phyloP scores from a whole-genome alignment of 2,888 invertebrate species.

The Metopia argyrocephala region DNA sequence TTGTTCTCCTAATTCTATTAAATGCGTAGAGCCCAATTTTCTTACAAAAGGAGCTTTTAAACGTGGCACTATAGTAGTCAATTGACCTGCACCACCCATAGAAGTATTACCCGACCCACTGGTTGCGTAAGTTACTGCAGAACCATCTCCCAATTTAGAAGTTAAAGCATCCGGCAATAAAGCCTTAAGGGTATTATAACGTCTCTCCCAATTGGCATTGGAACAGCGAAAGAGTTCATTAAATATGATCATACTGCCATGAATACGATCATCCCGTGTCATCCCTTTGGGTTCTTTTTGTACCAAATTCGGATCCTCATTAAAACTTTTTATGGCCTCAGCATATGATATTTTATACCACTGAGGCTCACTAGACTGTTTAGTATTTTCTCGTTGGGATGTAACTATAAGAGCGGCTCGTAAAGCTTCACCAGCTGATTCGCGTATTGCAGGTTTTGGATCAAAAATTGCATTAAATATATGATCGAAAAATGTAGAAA shows the following conservation, averaged over 20 bases:
- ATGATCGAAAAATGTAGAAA: slow-evolving; percentile 94
- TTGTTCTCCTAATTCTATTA: slow-evolving; percentile 73
- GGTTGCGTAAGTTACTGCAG: slow-evolving; percentile 35
- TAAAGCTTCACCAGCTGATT: slow-evolving; percentile 96
- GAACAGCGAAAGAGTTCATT: slow-evolving; percentile 96
- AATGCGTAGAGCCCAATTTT: slow-evolving; percentile 73
- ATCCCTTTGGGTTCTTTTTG: slow-evolving; percentile 85
- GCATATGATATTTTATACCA: slow-evolving; percentile 97
- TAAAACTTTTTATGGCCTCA: slow-evolving; percentile 89
- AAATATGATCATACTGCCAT: slow-evolving; percentile 93
- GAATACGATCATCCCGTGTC: slow-evolving; percentile 92
- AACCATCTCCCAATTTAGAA: slow-evolving; percentile 69
- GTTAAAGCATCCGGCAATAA: slow-evolving; percentile 77
- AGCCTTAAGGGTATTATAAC: slow-evolving; percentile 86
- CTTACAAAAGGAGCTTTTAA: slow-evolving; percentile 79
- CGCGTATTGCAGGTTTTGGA: slow-evolving; percentile 92
- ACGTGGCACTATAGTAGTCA: slow-evolving; percentile 77
- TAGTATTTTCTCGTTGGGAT: slow-evolving; percentile 96
- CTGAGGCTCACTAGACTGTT: slow-evolving; percentile 91
- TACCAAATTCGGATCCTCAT: slow-evolving; percentile 80
- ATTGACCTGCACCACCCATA: slow-evolving; percentile 66
- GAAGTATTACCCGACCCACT: slow-evolving; percentile 60
- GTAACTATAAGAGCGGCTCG: slow-evolving; percentile 96
- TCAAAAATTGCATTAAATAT: slow-evolving; percentile 95
- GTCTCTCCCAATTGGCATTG: slow-evolving; percentile 91